Conservation (phyloP, 1,140 invertebrate genomes). For the Leguminivora glycinivorella region DNA sequence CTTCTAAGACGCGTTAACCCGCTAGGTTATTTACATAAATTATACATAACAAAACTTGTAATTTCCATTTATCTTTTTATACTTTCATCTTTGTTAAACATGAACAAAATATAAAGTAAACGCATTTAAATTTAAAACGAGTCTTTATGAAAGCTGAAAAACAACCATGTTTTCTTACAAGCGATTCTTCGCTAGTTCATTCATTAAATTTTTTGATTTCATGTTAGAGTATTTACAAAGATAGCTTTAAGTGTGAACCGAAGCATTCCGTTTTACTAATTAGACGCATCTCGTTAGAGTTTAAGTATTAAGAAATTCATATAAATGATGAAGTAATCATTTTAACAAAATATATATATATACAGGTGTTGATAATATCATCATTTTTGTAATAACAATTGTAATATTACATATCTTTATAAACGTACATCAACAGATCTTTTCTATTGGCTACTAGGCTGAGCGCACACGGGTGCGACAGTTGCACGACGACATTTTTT, state of each 20-base stretch:
- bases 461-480: too few relatives aligned
- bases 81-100: conserved; percentile 45
- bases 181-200: conserved; percentile 42
- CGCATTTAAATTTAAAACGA: conserved; percentile 51
- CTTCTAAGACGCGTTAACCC: conserved; percentile 61
- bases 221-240: conserved; percentile 50
- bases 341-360: too few relatives aligned
- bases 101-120: conserved; percentile 48
- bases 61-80: conserved; percentile 42
- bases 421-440: background rate
- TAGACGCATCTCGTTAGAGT: too few relatives aligned
- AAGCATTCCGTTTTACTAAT: background rate
- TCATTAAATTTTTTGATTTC: conserved; percentile 43
- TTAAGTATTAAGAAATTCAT: too few relatives aligned
- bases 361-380: too few relatives aligned
- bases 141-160: conserved; percentile 73
- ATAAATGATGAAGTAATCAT: too few relatives aligned
- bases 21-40: conserved; percentile 69
- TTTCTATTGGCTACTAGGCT: background rate
- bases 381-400: too few relatives aligned
- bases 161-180: conserved; percentile 73
- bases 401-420: background rate
- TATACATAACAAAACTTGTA: conserved; percentile 50
- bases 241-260: background rate
- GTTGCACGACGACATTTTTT: too few relatives aligned